phyloP scores from a whole-genome alignment of 2,113 vertebrate species.

The Gulo gulo region DNA sequence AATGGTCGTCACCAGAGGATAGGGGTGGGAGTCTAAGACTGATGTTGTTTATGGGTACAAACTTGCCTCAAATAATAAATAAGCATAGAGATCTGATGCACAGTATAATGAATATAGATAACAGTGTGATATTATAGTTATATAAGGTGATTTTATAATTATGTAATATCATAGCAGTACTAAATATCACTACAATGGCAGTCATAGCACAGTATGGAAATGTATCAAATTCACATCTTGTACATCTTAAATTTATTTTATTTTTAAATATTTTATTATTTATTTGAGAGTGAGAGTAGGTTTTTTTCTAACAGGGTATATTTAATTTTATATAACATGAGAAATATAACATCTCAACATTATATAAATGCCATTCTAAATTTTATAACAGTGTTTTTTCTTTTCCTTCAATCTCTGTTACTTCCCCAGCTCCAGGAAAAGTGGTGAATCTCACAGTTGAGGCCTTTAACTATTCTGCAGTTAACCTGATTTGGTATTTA shows the following conservation, averaged over 20 bases:
- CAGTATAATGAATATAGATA: neutral
- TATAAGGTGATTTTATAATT: neutral
- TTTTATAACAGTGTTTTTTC: slow-evolving; percentile 10
- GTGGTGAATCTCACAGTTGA: slow-evolving; percentile 95
- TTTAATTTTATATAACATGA: neutral
- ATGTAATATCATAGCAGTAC: neutral
- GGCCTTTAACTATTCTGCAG: slow-evolving; percentile 91
- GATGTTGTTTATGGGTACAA: neutral
- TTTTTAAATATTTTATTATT: neutral
- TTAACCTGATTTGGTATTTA: slow-evolving; percentile 95
- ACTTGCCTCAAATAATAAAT: neutral
- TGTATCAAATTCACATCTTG: neutral
- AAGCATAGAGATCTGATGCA: neutral
- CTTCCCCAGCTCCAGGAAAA: slow-evolving; percentile 91
- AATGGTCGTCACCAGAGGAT: neutral
- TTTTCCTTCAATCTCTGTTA: slow-evolving; percentile 59
- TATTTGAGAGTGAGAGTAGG: neutral
- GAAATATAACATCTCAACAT: neutral
- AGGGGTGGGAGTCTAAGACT: no score
- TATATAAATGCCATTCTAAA: neutral
- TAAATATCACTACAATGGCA: neutral
- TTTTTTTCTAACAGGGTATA: neutral
- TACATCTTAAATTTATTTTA: neutral
- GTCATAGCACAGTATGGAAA: neutral
- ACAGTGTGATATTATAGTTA: neutral